Base-by-base conservation (phyloP, 2,797 vertebrate genomes). In the Coreius guichenoti region DNA sequence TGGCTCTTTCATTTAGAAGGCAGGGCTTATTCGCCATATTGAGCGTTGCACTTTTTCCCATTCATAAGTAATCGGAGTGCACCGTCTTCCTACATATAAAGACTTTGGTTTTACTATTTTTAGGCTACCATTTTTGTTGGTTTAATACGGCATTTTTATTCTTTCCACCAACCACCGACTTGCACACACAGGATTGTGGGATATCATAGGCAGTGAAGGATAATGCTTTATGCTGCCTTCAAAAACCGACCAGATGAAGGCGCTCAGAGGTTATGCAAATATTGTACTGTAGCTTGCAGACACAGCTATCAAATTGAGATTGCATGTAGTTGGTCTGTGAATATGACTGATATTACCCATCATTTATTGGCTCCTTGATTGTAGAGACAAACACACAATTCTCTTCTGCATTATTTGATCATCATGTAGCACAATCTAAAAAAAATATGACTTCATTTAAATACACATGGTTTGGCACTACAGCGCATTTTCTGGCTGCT, bases 281-380 rank as follows among this genome's bases (percentile, higher is more conserved):
- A 76, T 43, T 43, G 16, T 61, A 26, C 23, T 43, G 31, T 21
- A 77, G 75, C 33, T 43, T 77, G 39, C 54, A 77, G 54, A 51
- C 73, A 54, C 29, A 88, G 92, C 93, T 91, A 92, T 86, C 33
- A 89, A 93, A 90, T 91, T 90, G 58, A 91, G 91, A 93, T 88
- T 91, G 90, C 87, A 86, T 90, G 89, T 87, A 91, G 93, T 92
- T 94, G 92, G 92, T 93, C 93, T 91, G 91, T 91, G 92, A 90
- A 92, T 86, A 86, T 58, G 73, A 92, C 90, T 93, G 70, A 90
- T 88, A 87, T 94, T 84, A 92, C 90, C 92, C 93, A 93, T 93
- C 92, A 90, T 94, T 93, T 91, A 91, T 84, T 81, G 74, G 31
- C 72, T 36, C 33, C 36, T 63, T 51, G 88, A 85, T 90, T 82